phyloP scores from a whole-genome alignment of 1,140 invertebrate genomes.

The Armadillidium nasatum region DNA sequence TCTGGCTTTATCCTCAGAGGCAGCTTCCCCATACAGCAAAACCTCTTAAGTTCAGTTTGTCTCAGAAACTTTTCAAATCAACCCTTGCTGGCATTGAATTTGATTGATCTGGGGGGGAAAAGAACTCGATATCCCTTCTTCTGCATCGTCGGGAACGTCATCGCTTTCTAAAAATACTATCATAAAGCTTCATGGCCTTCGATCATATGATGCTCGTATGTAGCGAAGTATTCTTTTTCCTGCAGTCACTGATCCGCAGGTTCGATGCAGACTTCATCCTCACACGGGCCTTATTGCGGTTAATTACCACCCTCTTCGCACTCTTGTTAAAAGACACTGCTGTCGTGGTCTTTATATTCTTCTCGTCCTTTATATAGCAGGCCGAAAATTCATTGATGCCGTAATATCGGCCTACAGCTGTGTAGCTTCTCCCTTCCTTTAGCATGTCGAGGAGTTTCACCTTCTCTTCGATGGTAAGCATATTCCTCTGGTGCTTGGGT shows the following conservation, averaged over 20 bases:
- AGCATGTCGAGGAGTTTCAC: slow-evolving; percentile 25
- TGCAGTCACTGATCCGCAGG: slow-evolving; percentile 13
- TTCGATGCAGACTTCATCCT: background rate
- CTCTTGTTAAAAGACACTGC: background rate
- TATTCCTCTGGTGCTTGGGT: background rate
- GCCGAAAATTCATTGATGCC: slow-evolving; percentile 16
- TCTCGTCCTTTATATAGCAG: slow-evolving; percentile 10
- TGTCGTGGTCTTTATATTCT: background rate
- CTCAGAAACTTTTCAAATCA: too few species aligned
- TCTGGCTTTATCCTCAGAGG: too few species aligned
- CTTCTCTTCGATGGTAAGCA: slow-evolving; percentile 7
- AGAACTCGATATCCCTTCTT: background rate
- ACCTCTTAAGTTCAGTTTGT: too few species aligned
- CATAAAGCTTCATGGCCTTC: slow-evolving; percentile 9
- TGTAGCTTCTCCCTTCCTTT: slow-evolving; percentile 7
- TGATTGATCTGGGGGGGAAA: too few species aligned
- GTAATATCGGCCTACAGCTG: slow-evolving; percentile 15
- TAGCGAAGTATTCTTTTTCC: background rate
- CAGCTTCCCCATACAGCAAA: too few species aligned
- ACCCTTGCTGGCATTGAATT: too few species aligned
- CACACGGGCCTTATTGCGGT: slow-evolving; percentile 5
- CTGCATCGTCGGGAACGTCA: background rate
- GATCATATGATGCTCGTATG: background rate
- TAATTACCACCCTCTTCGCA: slow-evolving; percentile 18
- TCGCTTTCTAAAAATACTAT: background rate